A percentile compares a stretch with the other conserved stretches of the same genome.
Evolutionary conservation across 2,888 invertebrate species (phyloP).

Genomic region (Neocrepidodera transversa): DNA sequence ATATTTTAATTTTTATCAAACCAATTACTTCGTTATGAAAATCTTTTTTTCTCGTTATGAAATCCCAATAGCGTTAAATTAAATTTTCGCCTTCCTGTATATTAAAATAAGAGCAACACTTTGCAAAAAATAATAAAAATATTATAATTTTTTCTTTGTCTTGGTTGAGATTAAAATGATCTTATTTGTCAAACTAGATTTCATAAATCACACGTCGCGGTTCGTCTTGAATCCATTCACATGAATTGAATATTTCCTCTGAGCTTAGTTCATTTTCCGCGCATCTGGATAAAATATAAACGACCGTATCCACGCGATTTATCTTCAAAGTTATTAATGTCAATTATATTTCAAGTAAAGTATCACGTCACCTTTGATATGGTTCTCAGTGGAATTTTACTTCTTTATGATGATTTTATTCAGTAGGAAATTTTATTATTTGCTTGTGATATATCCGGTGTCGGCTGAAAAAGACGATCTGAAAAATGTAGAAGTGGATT

Average conservation of each 20-base stretch:
- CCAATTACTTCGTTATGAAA: too few relatives aligned
- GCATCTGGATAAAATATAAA: conserved; percentile 17
- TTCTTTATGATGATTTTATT: conserved; percentile 13
- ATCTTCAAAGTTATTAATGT: conserved; percentile 19
- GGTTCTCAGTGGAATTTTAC: conserved; percentile 4
- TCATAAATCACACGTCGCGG: background rate
- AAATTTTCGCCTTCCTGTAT: too few relatives aligned
- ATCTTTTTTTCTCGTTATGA: too few relatives aligned
- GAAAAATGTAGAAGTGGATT: too few relatives aligned
- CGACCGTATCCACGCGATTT: conserved; percentile 12
- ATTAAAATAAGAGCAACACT: too few relatives aligned
- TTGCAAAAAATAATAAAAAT: too few relatives aligned
- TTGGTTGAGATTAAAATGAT: too few relatives aligned
- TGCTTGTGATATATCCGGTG: background rate
- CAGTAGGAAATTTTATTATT: background rate
- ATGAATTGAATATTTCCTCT: background rate
- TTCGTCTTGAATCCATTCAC: background rate
- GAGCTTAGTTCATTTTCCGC: conserved; percentile 4
- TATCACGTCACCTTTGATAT: conserved; percentile 16
- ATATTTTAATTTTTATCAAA: too few relatives aligned
- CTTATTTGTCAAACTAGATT: background rate
- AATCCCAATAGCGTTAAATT: too few relatives aligned
- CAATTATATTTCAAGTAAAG: conserved; percentile 24
- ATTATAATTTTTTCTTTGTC: too few relatives aligned
- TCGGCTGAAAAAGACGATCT: background rate